Evolutionary conservation across 2,888 invertebrate species (phyloP).

Genomic region (Drosophila diplacantha): DNA sequence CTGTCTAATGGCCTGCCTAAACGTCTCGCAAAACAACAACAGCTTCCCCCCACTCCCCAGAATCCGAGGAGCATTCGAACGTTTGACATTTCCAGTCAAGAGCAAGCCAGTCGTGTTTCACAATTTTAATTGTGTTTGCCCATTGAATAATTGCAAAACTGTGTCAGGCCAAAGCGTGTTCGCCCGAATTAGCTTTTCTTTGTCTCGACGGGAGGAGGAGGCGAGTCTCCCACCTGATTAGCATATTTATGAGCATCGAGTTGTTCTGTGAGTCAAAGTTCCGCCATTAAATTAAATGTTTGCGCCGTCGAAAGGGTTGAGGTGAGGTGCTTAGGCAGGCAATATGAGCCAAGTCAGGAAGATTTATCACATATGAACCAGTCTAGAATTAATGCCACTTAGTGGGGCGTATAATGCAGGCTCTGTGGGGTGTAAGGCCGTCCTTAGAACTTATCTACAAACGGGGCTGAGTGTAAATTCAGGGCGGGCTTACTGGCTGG

Average conservation of each 20-base stretch:
- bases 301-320: conserved; percentile 3
- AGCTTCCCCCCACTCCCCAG: conserved; percentile 12
- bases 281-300: conserved; percentile 18
- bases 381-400: conserved; percentile 5
- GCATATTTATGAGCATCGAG: conserved; percentile 37
- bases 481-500: background rate
- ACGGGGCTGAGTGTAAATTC: background rate
- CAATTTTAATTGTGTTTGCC: conserved; percentile 61
- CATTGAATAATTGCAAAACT: conserved; percentile 61
- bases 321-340: conserved; percentile 7
- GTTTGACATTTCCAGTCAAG: conserved; percentile 62
- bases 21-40: conserved; percentile 26
- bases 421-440: background rate
- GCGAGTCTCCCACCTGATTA: conserved; percentile 33
- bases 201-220: conserved; percentile 23
- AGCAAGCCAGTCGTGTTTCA: conserved; percentile 57
- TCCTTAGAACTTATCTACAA: background rate
- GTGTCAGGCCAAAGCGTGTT: conserved; percentile 43
- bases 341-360: conserved; percentile 7
- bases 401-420: background rate
- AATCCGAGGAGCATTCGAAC: conserved; percentile 32
- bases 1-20: conserved; percentile 44
- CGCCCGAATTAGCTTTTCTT: conserved; percentile 29
- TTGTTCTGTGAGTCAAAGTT: conserved; percentile 14
- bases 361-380: conserved; percentile 4